Base-by-base conservation (phyloP, 2,797 vertebrate genomes). In the Cossypha polioptera region DNA sequence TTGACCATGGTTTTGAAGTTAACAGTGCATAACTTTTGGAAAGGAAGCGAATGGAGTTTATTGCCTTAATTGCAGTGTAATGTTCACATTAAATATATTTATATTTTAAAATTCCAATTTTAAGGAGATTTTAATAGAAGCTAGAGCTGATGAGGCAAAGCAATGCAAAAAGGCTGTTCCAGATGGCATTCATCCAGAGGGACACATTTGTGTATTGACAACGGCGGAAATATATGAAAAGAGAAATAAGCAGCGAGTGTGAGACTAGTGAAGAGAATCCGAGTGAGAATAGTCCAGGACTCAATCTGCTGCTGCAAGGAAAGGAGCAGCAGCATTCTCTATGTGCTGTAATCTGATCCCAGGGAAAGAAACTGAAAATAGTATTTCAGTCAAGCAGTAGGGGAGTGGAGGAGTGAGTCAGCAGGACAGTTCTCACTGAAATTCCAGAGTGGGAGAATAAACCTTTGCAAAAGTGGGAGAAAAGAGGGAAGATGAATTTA, bases 111-210 rank as follows among this genome's bases (percentile, higher is more conserved):
- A 95, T 86, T 92, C 73, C 43, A 45, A 1, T 72, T 93, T 92
- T 94, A 92, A 96, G 73, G 86, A 90, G 86, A n/a, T 91, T 96
- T 96, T 96, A 93, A 95, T 95, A 95, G 95, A 83, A 97, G 48
- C 79, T 68, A 36, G 55, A 92, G 73, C 91, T 95, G 92, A 96
- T 96, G 95, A 96, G 94, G 94, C 96, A 96, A 78, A 91, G 55
- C 94, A 91, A 59, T 90, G 87, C 91, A 94, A 84, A 96, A 91
- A 94, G 84, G 29, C 84, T 91, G 72, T 77, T 96, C 92, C 95
- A 97, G 94, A 97, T 97, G 95, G 95, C 61, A 29, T 87, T 80
- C 77, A 71, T 97, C 94, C 94, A 94, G 88, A 91, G 96, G 94
- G 94, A 96, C 58, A 77, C 87, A 94, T 95, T 96, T 87, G 65